Conservation (phyloP, 2,888 invertebrate species). For the Copidosoma aretas region DNA sequence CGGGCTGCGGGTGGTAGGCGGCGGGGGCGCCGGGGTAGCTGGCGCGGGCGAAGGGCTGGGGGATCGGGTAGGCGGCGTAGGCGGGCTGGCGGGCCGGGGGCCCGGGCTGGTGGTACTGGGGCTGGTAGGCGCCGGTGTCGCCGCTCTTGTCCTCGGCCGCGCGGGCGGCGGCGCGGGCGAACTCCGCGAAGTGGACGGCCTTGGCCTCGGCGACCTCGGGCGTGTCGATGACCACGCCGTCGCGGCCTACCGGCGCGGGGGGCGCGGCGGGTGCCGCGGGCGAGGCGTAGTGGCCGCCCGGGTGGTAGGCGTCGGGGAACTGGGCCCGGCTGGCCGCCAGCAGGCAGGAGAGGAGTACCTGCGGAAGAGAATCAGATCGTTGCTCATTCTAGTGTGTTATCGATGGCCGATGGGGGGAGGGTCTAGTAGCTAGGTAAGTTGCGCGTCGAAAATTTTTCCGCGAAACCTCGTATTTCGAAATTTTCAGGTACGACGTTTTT, state of each 20-base stretch:
- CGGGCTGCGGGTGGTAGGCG: slow-evolving; percentile 37
- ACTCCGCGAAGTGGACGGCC: slow-evolving; percentile 60
- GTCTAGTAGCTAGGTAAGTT: no score
- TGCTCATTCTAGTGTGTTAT: no score
- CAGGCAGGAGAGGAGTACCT: slow-evolving; percentile 52
- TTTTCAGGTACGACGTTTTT: no score
- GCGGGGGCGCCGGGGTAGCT: slow-evolving; percentile 36
- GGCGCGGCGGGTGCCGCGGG: slow-evolving; percentile 56
- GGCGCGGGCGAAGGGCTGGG: slow-evolving; percentile 27
- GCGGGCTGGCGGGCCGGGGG: slow-evolving; percentile 4
- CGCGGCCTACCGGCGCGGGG: slow-evolving; percentile 59
- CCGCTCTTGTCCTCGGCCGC: slow-evolving; percentile 50
- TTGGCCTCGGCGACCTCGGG: slow-evolving; percentile 62
- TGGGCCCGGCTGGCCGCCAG: slow-evolving; percentile 49
- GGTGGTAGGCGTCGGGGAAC: slow-evolving; percentile 42
- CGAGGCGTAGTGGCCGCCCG: slow-evolving; percentile 37
- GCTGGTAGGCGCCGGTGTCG: slow-evolving; percentile 34
- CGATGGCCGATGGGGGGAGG: no score
- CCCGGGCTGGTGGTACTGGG: slow-evolving; percentile 19
- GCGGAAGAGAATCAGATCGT: slow-evolving; percentile 14
- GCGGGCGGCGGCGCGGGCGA: slow-evolving; percentile 57
- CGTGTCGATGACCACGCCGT: slow-evolving; percentile 61
- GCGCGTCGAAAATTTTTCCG: no score
- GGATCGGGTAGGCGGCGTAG: slow-evolving; percentile 20
- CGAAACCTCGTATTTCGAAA: no score